phyloP scores from a whole-genome alignment of 2,797 vertebrate species.

The Acrossocheilus fasciatus region DNA sequence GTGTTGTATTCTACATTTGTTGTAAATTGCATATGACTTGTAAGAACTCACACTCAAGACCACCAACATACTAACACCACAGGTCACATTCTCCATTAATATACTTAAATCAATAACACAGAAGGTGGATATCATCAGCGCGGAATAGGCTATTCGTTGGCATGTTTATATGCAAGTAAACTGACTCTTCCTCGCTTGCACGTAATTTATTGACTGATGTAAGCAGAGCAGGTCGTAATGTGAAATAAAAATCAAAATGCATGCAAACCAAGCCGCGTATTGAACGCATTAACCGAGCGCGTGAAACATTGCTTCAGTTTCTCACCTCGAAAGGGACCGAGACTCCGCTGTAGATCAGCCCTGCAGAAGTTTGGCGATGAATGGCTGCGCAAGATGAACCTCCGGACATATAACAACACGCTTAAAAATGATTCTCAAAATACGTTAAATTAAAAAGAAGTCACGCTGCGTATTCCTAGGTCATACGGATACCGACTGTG shows the following conservation, averaged over 20 bases:
- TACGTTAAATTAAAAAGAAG: not conserved
- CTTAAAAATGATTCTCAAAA: conserved; percentile 8
- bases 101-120: not conserved
- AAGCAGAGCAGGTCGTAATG: not conserved
- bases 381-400: conserved; percentile 21
- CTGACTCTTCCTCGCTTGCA: not conserved
- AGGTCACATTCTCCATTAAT: not conserved
- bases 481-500: conserved; percentile 6
- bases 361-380: conserved; percentile 38
- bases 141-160: not conserved
- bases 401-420: conserved; percentile 22
- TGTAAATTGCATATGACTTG: not conserved
- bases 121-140: not conserved
- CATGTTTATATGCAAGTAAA: not conserved
- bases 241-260: not conserved
- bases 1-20: not conserved
- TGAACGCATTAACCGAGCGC: not conserved
- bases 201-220: not conserved
- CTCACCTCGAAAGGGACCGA: conserved; percentile 49
- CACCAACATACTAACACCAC: not conserved
- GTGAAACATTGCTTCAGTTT: conserved; percentile 13
- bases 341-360: conserved; percentile 35
- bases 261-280: not conserved
- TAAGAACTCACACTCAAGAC: not conserved
- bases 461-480: not conserved